These are phyloP conservation scores for Danio jaintianensis DNA, from an alignment of 2,797 vertebrate species.

Conservation along the genomic window DNA sequence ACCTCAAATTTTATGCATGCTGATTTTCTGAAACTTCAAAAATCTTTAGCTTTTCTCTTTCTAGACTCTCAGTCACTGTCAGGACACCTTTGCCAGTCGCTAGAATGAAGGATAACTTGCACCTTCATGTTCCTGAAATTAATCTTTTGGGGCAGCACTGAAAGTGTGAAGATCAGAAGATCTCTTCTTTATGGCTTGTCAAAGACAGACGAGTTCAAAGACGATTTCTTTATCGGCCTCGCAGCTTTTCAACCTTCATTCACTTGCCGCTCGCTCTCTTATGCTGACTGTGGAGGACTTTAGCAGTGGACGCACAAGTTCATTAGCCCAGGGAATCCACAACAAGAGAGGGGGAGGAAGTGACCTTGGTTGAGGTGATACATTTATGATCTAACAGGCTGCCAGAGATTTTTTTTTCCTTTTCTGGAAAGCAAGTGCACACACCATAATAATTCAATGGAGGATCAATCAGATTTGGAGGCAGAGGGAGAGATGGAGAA, in stretches of 20 bases:
- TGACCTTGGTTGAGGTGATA: slow-evolving; percentile 81
- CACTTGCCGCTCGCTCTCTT: slow-evolving; percentile 63
- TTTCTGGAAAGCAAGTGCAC: slow-evolving; percentile 31
- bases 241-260: slow-evolving; percentile 52
- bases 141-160: slow-evolving; percentile 54
- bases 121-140: slow-evolving; percentile 57
- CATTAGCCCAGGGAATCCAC: slow-evolving; percentile 66
- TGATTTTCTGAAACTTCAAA: slow-evolving; percentile 26
- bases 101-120: slow-evolving; percentile 31
- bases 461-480: slow-evolving; percentile 84
- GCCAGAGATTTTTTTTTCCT: slow-evolving; percentile 63
- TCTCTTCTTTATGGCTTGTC: slow-evolving; percentile 38
- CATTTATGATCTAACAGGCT: slow-evolving; percentile 83
- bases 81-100: slow-evolving; percentile 43
- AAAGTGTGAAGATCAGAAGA: slow-evolving; percentile 57
- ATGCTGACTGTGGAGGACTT: slow-evolving; percentile 82
- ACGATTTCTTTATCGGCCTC: slow-evolving; percentile 72
- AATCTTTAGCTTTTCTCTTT: background rate
- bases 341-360: slow-evolving; percentile 64
- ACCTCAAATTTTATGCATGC: background rate
- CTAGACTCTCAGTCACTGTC: slow-evolving; percentile 23
- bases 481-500: slow-evolving; percentile 69
- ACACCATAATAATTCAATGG: slow-evolving; percentile 83
- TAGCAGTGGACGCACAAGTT: slow-evolving; percentile 72
- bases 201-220: slow-evolving; percentile 56